Conservation (phyloP, 92 coral and sea anemone genomes). For the Epizoanthus ramosus region DNA sequence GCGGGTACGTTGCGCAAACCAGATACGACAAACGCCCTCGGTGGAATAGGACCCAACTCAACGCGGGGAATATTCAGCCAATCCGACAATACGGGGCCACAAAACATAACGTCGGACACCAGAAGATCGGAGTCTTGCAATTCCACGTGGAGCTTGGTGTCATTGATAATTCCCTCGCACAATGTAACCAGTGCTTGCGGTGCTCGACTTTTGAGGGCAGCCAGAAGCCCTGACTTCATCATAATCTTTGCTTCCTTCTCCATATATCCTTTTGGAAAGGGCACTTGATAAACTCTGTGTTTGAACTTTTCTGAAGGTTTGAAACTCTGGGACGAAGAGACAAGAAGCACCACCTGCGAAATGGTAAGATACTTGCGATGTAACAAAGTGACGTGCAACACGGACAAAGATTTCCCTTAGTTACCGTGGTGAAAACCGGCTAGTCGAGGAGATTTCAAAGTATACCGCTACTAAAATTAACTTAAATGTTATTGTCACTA, state of each 20-base stretch:
- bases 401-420: too few relatives aligned
- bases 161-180: constrained; percentile 20
- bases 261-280: neutral
- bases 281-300: neutral
- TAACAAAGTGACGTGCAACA: too few relatives aligned
- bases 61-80: constrained; percentile 28
- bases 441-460: too few relatives aligned
- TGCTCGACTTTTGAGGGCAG: neutral
- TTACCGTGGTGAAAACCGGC: too few relatives aligned
- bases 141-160: constrained; percentile 13
- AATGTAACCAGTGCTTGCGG: neutral
- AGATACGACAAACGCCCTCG: neutral
- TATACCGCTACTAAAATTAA: too few relatives aligned
- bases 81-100: constrained; percentile 34
- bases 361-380: too few relatives aligned
- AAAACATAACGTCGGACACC: constrained; percentile 6
- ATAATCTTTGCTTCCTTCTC: neutral
- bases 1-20: constrained; percentile 19
- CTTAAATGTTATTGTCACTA: too few relatives aligned
- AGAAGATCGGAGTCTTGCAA: constrained; percentile 34
- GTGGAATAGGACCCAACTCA: constrained; percentile 21
- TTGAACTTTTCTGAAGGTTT: constrained; percentile 13
- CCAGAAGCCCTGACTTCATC: neutral
- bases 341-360: too few relatives aligned
- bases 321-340: neutral